phyloP scores from a whole-genome alignment of 2,888 invertebrate genomes.

The Fragum whitleyi region DNA sequence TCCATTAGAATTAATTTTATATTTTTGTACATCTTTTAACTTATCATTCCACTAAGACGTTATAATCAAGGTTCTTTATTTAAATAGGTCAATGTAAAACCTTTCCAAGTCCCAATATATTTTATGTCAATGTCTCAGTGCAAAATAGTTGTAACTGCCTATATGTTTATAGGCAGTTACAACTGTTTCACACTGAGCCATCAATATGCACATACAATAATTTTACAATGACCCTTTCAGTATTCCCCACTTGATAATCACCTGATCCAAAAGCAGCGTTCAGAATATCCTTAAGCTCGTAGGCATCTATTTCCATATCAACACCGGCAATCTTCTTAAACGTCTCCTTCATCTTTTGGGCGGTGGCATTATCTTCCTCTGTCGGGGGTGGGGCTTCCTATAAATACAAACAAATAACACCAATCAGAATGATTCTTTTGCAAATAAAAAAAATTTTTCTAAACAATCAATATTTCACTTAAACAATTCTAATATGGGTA shows the following conservation, averaged over 20 bases:
- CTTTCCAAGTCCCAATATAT: too few species aligned
- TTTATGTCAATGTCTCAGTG: too few species aligned
- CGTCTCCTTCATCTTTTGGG: constrained; percentile 88
- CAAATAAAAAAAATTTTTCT: background rate
- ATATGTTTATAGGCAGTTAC: too few species aligned
- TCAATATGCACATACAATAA: too few species aligned
- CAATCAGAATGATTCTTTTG: background rate
- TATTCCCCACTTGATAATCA: constrained; percentile 38
- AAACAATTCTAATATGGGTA: background rate
- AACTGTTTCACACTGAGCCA: too few species aligned
- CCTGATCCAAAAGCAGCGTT: constrained; percentile 88
- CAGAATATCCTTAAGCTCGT: constrained; percentile 95
- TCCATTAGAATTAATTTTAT: too few species aligned
- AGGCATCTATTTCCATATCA: constrained; percentile 97
- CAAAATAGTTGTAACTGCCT: too few species aligned
- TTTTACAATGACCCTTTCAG: too few species aligned
- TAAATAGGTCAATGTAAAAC: too few species aligned
- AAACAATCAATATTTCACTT: background rate
- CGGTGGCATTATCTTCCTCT: constrained; percentile 77
- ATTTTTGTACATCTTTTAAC: too few species aligned
- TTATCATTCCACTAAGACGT: too few species aligned
- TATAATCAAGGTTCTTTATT: too few species aligned
- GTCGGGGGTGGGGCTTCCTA: constrained; percentile 72
- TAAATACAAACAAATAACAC: constrained; percentile 17
- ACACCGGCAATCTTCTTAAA: constrained; percentile 95